Percentiles rank a stretch among this genome's conserved stretches.
Conservation (phyloP, 2,888 invertebrate species). For the Thymelicus lineola region DNA sequence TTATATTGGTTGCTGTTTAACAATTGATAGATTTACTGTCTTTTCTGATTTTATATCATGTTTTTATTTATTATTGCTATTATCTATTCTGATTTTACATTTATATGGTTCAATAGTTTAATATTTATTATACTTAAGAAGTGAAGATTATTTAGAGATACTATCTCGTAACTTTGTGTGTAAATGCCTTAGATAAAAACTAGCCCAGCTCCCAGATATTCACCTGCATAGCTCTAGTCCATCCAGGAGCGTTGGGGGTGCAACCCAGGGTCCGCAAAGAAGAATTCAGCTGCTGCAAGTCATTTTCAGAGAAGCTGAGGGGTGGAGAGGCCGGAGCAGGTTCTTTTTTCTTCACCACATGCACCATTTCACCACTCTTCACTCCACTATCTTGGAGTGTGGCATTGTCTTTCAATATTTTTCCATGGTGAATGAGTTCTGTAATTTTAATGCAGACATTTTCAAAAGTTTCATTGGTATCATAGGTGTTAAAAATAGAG, state of each 20-base stretch:
- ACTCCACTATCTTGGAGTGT: constrained; percentile 87
- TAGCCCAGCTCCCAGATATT: background rate
- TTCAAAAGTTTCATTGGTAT: too few species aligned
- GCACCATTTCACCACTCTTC: constrained; percentile 83
- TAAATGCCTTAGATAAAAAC: too few species aligned
- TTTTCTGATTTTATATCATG: too few species aligned
- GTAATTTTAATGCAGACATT: constrained; percentile 42
- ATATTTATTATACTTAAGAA: too few species aligned
- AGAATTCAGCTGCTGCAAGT: constrained; percentile 86
- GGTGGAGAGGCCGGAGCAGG: constrained; percentile 62
- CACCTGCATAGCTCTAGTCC: constrained; percentile 88
- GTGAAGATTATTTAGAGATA: too few species aligned
- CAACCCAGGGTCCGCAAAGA: constrained; percentile 86
- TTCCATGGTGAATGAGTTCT: constrained; percentile 91
- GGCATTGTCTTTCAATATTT: constrained; percentile 86
- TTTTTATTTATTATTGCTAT: too few species aligned
- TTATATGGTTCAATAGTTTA: too few species aligned
- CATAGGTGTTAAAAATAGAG: too few species aligned
- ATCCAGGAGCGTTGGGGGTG: constrained; percentile 85
- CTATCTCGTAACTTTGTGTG: too few species aligned
- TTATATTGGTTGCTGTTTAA: too few species aligned
- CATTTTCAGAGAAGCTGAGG: constrained; percentile 83
- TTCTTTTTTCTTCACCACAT: constrained; percentile 82
- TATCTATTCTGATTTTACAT: too few species aligned
- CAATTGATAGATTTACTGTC: too few species aligned